Base-by-base conservation (phyloP, 2,797 vertebrate species). In the Meda fulgida region DNA sequence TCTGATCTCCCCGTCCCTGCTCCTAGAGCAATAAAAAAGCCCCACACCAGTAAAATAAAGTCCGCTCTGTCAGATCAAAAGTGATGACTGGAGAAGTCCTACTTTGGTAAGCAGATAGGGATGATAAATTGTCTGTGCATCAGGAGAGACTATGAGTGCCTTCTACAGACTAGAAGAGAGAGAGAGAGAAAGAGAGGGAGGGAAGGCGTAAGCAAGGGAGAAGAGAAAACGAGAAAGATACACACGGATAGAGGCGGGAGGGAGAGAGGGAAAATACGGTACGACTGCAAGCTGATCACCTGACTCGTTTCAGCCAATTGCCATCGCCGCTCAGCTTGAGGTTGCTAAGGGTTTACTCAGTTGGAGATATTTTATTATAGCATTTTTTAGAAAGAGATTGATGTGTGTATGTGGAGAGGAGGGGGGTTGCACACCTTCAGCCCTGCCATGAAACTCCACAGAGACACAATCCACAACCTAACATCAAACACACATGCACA, bases 1-100 rank as follows among this genome's bases (percentile, higher is more conserved):
- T 70, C 85, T 89, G 81, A 85, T 84, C 79, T 84, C 81, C 81
- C 65, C 85, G 87, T 84, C 82, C 85, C 82, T 89, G 89, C 87
- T 88, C 80, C 73, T 90, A 90, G 72, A 87, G 86, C 85, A 84
- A 95, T 26, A 72, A 81, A 80, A 80, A 80, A 80, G 83, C 82
- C 70, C 43, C 86, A 84, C 84, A 85, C 82, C 95, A 95, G 95
- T 94, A 95, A 96, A 95, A 78, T 95, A 95, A 92, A 94, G 95
- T 96, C 96, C 96, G 95, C 95, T 88, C 94, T 96, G 95, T 94
- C 95, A 95, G 96, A 96, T 96, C 95, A 96, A 96, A 96, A 96
- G 93, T 95, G 95, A 92, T 95, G 95, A 94, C 94, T 95, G 94
- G 82, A 90, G 87, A 86, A 94, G 85, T 89, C 93, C 94, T 95